Evolutionary conservation across 2,113 vertebrate genomes (phyloP).

Genomic region (Scomber scombrus): DNA sequence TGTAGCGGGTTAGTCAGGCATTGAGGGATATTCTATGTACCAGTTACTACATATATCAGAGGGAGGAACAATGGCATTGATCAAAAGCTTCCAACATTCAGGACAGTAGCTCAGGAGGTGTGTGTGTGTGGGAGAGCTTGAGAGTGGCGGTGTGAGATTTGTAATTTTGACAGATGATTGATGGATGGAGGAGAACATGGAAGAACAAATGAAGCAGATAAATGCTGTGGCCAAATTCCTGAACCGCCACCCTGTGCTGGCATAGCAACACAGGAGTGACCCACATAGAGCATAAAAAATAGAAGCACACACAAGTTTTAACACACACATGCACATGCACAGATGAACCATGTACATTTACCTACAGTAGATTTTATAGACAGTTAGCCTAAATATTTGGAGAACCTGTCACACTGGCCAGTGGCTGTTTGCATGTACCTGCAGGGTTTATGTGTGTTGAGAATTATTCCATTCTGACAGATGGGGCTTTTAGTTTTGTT

Average conservation of each 20-base stretch:
- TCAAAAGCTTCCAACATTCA: slow-evolving; percentile 48
- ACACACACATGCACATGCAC: neutral
- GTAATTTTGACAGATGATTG: slow-evolving; percentile 41
- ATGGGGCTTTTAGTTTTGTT: slow-evolving; percentile 38
- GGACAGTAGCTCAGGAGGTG: neutral
- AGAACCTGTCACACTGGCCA: slow-evolving; percentile 38
- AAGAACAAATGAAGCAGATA: slow-evolving; percentile 1
- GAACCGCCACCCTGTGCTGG: slow-evolving; percentile 23
- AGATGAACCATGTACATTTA: slow-evolving; percentile 14
- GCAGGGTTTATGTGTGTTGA: slow-evolving; percentile 42
- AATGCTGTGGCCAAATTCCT: slow-evolving; percentile 49
- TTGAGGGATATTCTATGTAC: too few relatives aligned
- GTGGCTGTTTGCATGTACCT: slow-evolving; percentile 61
- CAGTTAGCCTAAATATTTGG: slow-evolving; percentile 71
- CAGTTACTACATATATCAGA: too few relatives aligned
- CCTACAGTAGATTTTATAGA: slow-evolving; percentile 29
- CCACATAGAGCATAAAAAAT: neutral
- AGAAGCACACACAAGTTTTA: neutral
- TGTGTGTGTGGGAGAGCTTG: neutral
- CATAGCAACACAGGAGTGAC: slow-evolving; percentile 67
- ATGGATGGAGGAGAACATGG: slow-evolving; percentile 30
- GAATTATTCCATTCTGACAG: slow-evolving; percentile 56
- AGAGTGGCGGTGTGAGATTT: slow-evolving; percentile 18
- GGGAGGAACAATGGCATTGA: neutral
- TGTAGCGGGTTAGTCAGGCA: too few relatives aligned